Base-by-base conservation (phyloP, 2,113 vertebrate genomes). In the Dendropsophus ebraccatus region DNA sequence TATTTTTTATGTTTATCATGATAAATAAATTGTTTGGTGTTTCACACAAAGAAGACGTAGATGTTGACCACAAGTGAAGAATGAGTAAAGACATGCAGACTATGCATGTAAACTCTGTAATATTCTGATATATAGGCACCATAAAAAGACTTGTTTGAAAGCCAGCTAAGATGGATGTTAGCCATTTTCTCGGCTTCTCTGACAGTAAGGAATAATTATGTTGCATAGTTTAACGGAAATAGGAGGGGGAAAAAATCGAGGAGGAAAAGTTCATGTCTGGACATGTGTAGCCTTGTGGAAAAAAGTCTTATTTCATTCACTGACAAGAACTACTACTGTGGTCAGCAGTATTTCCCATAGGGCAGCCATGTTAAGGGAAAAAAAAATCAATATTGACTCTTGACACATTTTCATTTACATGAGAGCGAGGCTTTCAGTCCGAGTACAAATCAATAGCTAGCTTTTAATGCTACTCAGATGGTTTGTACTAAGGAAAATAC, bases 381-480 rank as follows among this genome's bases (percentile, higher is more conserved):
- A 92, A 94, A 94, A 92, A 94, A 95, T 95, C 95, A 91, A 94
- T 96, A 93, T 89, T 91, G 93, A 92, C 93, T 95, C 93, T 94
- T 96, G 93, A 94, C 94, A 94, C 93, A 92, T 94, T 95, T 95
- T 94, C 93, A 94, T 95, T 95, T 95, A 93, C 93, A 94, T 95
- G 90, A 90, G 91, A 87, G 89, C 91, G 92, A 91, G 91, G 91
- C 91, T 95, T 95, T 94, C 92, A 92, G 92, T 92, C 58, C 35
- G 88, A 90, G 91, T 85, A 91, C 90, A 92, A 92, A 95, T 96
- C 95, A 92, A 96, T 96, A 93, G 84, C 87, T 87, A 91, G 94
- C 93, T 94, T 94, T 95, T 94, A 95, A 93, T 92, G 93, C 90
- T 89, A 89, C 89, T 93, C 91, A 91, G 88, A 89, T 90, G 87